Evolutionary conservation across 2,113 vertebrate genomes (phyloP).

Genomic region (Sterna hirundo): DNA sequence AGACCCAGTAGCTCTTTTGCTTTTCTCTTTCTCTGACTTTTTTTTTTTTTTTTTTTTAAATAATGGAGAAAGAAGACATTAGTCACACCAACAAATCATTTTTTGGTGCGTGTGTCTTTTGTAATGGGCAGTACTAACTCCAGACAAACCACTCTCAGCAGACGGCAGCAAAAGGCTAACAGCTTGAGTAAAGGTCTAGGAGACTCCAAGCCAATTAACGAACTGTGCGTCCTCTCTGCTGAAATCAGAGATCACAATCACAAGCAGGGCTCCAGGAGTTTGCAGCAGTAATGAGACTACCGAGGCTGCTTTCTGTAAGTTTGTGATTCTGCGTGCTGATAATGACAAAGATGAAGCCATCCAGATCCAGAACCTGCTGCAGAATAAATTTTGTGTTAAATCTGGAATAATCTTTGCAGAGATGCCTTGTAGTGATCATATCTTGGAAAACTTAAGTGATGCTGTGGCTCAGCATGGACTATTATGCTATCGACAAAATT

Average conservation of each 20-base stretch:
- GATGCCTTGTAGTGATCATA: conserved; percentile 38
- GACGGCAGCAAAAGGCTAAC: not conserved
- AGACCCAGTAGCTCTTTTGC: not conserved
- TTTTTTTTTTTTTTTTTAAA: not conserved
- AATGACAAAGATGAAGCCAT: conserved; percentile 19
- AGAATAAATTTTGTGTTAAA: conserved; percentile 58
- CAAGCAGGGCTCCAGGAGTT: not conserved
- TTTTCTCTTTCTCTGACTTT: not conserved
- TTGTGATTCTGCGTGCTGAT: conserved; percentile 43
- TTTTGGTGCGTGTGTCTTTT: not conserved
- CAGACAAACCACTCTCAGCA: not conserved
- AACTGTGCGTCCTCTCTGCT: not conserved
- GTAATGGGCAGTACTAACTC: conserved; percentile 12
- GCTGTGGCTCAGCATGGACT: conserved; percentile 48
- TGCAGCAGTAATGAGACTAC: not conserved
- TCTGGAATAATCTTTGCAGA: conserved; percentile 58
- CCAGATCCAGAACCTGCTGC: conserved; percentile 43
- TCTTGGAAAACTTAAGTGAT: conserved; percentile 57
- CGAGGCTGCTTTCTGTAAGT: conserved; percentile 46
- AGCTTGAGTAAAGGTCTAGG: not conserved
- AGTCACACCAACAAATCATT: not conserved
- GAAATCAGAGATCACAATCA: not conserved
- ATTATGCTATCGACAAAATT: conserved; percentile 58
- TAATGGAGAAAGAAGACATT: not conserved
- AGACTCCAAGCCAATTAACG: not conserved